Evolutionary conservation across 2,113 vertebrate species (phyloP), one percentile per base, ranked within the genome.

Genomic region (Diphyllodes magnificus): DNA sequence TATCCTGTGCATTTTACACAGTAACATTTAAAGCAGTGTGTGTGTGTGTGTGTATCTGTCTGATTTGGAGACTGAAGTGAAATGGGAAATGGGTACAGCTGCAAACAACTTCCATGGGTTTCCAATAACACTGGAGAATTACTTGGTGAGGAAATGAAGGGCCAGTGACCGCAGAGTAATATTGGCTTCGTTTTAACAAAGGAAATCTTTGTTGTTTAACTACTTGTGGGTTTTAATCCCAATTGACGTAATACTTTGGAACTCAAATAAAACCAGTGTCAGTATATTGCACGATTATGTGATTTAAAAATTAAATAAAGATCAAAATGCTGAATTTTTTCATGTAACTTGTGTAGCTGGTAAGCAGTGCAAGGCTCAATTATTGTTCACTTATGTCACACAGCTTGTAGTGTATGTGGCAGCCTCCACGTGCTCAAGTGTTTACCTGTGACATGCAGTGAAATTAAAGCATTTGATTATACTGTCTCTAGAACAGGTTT

Each of bases 101-200:
- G 97, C 97, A 97, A 98, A 99, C 97, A 97, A 98, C 98, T 99
- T 99, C 98, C 98, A 90, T 53, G 90, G 69, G 93, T 97, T 99
- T 99, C 98, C 97, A 96, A 95, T 97, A 93, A 84, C 91, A 61
- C 79, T 91, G 73, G 92, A 95, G 87, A 94, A 93, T 93, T 72
- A 45, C 63, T 89, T 81, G 87, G 86, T 83, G 87, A 97, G 97
- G 97, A 98, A 97, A n/a, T 94, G 86, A 93, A 95, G 75, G 89
- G 72, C 56, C 68, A 39, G 68, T 91, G 88, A n/a, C 66, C 25
- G 3, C 79, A 83, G 93, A 90, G 65, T 90, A 90, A 49, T 60
- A 81, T 89, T 84, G 91, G 75, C 95, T 96, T 96, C 68, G 61
- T 85, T 91, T 86, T 90, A 84, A 61, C 51, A 82, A 78, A 92